Evolutionary conservation across 23 tunicate species (phyloP), one percentile per base, ranked within the genome.

Genomic region (Trididemnum miniatum): DNA sequence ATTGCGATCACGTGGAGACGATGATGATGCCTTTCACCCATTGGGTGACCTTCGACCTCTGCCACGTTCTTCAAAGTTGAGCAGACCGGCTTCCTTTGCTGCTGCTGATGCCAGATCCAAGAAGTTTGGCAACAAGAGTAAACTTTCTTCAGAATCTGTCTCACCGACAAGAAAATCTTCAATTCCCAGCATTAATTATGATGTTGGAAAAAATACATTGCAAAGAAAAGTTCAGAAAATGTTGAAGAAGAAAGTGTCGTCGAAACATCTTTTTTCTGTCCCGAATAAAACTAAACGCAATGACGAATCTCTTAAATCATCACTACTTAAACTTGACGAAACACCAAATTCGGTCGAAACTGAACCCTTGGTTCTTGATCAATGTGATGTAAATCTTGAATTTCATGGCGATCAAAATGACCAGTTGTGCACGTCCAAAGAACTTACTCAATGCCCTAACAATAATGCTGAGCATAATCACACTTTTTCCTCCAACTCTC

Each of bases 191-290:
- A 57, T 73, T 5, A 73, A 38, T 24, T 40, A 38, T 31, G 59
- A 40, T 5, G 25, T 40, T 26, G 79, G 79, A 25, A 73, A 40
- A 29, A 73, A 73, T 2, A 38, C 79, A 15, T 15, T 73, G 57
- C 79, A 73, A 39, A 37, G 75, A 31, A 73, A 73, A 26, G 59
- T 73, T 18, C 79, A 73, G 30, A 73, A 73, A 20, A 73, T 73
- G 31, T 7, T 73, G 2, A 73, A 39, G 25, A 73, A 73, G 32
- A 38, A 39, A 40, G 24, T 20, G 15, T 73, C 79, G 1, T 37
- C 79, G 29, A 73, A 73, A 24, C 3, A 32, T 38, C 18, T 67
- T 32, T 31, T 67, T 32, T 4, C 20, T 12, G 5, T 12, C 4
- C 4, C 27, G 15, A 62, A n/a, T 25, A 62, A 62, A n/a, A 9